Base-by-base conservation (phyloP, 2,113 vertebrate species). In the Phaethon lepturus region DNA sequence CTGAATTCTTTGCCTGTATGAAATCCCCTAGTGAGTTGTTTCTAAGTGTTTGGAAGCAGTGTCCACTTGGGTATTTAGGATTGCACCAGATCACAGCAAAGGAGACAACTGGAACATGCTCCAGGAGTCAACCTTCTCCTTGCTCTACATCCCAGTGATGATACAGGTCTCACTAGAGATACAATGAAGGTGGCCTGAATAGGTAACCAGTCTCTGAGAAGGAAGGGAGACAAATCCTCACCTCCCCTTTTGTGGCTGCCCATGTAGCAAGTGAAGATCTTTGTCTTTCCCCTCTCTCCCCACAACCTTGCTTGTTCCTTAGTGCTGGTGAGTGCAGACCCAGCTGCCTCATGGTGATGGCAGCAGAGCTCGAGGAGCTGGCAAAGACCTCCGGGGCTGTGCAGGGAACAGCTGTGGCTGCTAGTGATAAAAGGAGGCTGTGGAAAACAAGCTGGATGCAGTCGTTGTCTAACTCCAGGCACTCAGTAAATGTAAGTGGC, bases 171-270 rank as follows among this genome's bases (percentile, higher is more conserved):
- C 33, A 59, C 12, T 24, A 23, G 49, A 68, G 55, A 16, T 45
- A 31, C 1, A 16, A 6, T 0, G 1, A 59, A 14, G 4, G 5
- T 44, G 6, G 23, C 7, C 7, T 64, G n/a, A 84, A 13, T 26
- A 73, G 62, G 58, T 38, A 49, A 29, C 17, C 19, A 38, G 53
- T 17, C 31, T 47, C 7, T 19, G 69, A 74, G 55, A 59, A 47
- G 25, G 40, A 80, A 8, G 8, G 13, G 17, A 90, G 49, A 33
- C 25, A 81, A 77, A 87, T 25, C 13, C 45, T 64, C 15, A 13
- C 8, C 47, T 1, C 91, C 24, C 6, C 40, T 86, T 31, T 53
- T 86, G 55, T 5, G 5, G 20, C 24, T 73, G 31, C 11, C 31
- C 19, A 15, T 1, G 4, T 6, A 68, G 25, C 12, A 38, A 72